A percentile compares a stretch with the other conserved stretches of the same genome.
Evolutionary conservation across 2,888 invertebrate species (phyloP).

Genomic region (Romanomermis culicivorax): DNA sequence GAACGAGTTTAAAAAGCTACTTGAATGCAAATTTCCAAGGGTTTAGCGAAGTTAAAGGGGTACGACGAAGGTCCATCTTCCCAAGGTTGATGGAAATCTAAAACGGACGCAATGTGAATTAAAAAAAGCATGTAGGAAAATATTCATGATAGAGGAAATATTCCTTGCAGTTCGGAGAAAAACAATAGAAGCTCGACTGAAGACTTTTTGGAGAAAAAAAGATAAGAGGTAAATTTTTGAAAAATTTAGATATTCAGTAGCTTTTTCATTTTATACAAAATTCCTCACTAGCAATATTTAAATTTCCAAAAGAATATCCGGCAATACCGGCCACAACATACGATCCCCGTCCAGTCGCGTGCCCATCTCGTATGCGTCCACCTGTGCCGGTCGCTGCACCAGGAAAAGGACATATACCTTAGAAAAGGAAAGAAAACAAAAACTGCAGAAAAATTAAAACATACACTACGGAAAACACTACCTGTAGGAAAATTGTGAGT

Average conservation of each 20-base stretch:
- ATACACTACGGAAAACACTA: slow-evolving; percentile 6
- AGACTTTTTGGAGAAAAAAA: too few relatives aligned
- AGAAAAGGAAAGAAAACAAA: slow-evolving; percentile 15
- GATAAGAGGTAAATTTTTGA: too few relatives aligned
- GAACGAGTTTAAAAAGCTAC: too few relatives aligned
- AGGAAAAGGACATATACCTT: slow-evolving; percentile 77
- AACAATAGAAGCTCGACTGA: too few relatives aligned
- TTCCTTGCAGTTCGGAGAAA: too few relatives aligned
- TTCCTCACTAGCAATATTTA: slow-evolving; percentile 62
- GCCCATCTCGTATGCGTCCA: slow-evolving; percentile 78
- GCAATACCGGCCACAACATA: slow-evolving; percentile 84
- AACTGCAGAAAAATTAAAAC: neutral
- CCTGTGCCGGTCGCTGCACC: slow-evolving; percentile 96
- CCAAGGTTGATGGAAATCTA: slow-evolving; percentile 65
- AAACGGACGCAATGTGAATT: slow-evolving; percentile 12
- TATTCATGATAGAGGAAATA: too few relatives aligned
- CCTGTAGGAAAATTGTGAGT: slow-evolving; percentile 93
- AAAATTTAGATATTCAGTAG: too few relatives aligned
- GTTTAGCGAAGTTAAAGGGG: slow-evolving; percentile 68
- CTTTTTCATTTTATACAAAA: too few relatives aligned
- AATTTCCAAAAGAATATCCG: slow-evolving; percentile 81
- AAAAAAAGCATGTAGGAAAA: too few relatives aligned
- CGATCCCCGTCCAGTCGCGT: slow-evolving; percentile 79
- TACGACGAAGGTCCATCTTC: slow-evolving; percentile 51
- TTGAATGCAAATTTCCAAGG: slow-evolving; percentile 46